A percentile compares a stretch with the other conserved stretches of the same genome.
These are phyloP conservation scores for Steromphala cineraria DNA, from an alignment of 2,888 invertebrate genomes.

Conservation along the genomic window DNA sequence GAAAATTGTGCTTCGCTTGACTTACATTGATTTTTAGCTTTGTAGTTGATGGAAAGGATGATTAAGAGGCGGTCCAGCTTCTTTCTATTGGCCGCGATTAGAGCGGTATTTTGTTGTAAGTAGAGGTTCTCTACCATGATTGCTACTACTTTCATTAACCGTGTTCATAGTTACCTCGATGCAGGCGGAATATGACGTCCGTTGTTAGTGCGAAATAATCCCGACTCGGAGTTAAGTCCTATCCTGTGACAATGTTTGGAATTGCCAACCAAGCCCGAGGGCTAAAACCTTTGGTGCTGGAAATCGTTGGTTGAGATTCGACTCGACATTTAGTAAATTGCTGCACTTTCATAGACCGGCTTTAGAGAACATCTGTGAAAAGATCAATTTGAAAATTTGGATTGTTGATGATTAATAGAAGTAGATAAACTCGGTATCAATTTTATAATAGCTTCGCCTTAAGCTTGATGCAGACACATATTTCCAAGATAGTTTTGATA, in stretches of 20 bases:
- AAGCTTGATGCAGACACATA: too few relatives aligned
- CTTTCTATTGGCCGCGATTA: constrained; percentile 8
- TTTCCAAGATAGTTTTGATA: too few relatives aligned
- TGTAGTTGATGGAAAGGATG: constrained; percentile 3
- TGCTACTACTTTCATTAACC: constrained; percentile 12
- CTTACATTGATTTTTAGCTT: constrained; percentile 3
- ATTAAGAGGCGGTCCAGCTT: background rate
- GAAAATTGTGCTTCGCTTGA: constrained; percentile 17
- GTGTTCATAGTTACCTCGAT: background rate
- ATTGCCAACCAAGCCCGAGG: background rate
- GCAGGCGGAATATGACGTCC: background rate
- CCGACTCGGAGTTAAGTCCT: background rate
- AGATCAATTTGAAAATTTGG: too few relatives aligned
- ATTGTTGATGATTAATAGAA: too few relatives aligned
- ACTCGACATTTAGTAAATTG: background rate
- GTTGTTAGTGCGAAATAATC: background rate
- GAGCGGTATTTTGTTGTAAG: constrained; percentile 6
- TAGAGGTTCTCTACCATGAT: background rate
- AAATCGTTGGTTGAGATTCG: background rate
- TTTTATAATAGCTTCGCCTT: too few relatives aligned
- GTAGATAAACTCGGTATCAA: too few relatives aligned
- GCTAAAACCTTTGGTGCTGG: constrained; percentile 3
- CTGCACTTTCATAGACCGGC: too few relatives aligned
- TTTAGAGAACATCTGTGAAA: too few relatives aligned
- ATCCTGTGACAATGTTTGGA: background rate